Conservation (phyloP, 2,797 vertebrate species). For the Lycodopsis pacificus region DNA sequence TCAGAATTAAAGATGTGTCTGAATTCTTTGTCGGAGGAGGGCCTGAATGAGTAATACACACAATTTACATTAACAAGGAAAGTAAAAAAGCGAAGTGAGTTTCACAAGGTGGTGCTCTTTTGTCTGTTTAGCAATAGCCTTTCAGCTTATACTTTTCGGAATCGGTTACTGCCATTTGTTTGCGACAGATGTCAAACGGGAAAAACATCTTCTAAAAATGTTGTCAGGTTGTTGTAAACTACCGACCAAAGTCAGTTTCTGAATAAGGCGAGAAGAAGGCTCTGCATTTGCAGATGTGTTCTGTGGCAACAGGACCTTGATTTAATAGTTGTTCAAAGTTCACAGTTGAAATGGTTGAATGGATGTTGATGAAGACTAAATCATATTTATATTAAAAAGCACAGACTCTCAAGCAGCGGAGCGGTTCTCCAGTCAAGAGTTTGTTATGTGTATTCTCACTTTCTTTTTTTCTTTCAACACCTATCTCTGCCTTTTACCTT, state of each 20-base stretch:
- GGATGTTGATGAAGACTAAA: not conserved
- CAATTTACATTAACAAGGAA: slow-evolving; percentile 12
- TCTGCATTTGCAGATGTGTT: not conserved
- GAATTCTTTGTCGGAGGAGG: slow-evolving; percentile 18
- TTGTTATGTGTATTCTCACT: not conserved
- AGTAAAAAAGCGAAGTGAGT: not conserved
- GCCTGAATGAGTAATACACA: slow-evolving; percentile 10
- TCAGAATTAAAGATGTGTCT: slow-evolving; percentile 26
- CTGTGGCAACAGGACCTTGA: not conserved
- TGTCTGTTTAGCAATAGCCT: slow-evolving; percentile 15
- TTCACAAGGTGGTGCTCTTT: slow-evolving; percentile 63
- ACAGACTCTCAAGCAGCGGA: not conserved
- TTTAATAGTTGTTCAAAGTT: slow-evolving; percentile 1
- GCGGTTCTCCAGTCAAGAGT: not conserved
- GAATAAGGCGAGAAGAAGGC: not conserved
- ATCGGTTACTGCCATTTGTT: slow-evolving; percentile 15
- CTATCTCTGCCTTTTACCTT: not conserved
- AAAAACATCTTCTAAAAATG: slow-evolving; percentile 18
- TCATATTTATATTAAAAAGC: not conserved
- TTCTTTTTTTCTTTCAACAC: not conserved
- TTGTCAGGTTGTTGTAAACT: not conserved
- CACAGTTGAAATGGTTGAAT: not conserved
- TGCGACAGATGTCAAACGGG: not conserved
- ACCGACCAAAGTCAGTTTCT: not conserved
- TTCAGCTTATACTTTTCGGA: not conserved